Percentiles rank a stretch among this genome's conserved stretches.
phyloP scores from a whole-genome alignment of 2,888 invertebrate genomes.

The Hoplodrina blanda region DNA sequence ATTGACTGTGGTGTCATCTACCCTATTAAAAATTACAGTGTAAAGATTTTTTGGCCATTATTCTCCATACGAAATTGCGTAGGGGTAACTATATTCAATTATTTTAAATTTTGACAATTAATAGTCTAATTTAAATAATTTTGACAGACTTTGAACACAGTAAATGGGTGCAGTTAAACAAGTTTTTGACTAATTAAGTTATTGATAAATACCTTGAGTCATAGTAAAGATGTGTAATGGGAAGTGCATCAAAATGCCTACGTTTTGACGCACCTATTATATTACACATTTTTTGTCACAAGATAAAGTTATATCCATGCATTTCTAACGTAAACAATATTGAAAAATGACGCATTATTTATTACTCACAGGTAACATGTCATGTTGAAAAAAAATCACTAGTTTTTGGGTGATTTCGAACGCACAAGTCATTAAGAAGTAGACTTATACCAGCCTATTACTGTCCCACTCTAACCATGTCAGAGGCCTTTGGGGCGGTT shows the following conservation, averaged over 20 bases:
- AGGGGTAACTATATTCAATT: too few species aligned
- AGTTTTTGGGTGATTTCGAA: background rate
- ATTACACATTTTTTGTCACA: constrained; percentile 18
- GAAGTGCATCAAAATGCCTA: constrained; percentile 27
- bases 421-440: too few species aligned
- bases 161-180: constrained; percentile 1
- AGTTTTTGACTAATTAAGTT: constrained; percentile 23
- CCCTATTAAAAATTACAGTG: too few species aligned
- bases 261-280: constrained; percentile 21
- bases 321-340: constrained; percentile 40
- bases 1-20: too few species aligned
- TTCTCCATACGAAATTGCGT: too few species aligned
- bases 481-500: too few species aligned
- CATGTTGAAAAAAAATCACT: background rate
- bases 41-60: too few species aligned
- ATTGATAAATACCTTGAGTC: constrained; percentile 27
- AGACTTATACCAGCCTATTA: too few species aligned
- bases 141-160: background rate
- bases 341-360: constrained; percentile 19
- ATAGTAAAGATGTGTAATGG: constrained; percentile 15
- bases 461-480: too few species aligned
- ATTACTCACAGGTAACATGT: constrained; percentile 8
- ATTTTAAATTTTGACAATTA: too few species aligned
- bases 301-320: constrained; percentile 34
- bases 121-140: background rate